These are phyloP conservation scores for Phaethon lepturus DNA, from an alignment of 2,113 vertebrate genomes.

Conservation along the genomic window DNA sequence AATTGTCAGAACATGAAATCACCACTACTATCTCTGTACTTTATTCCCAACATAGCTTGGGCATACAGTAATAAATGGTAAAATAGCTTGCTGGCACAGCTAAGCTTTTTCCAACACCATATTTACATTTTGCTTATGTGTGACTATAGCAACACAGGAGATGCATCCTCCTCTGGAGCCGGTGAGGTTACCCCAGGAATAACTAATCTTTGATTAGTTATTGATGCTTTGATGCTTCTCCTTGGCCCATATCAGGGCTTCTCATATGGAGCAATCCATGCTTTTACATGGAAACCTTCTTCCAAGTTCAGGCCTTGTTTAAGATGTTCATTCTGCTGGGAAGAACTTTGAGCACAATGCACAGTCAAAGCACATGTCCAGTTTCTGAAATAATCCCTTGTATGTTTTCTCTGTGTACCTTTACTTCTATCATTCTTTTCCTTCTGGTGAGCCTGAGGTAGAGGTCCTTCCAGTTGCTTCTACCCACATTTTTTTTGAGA, in stretches of 20 bases:
- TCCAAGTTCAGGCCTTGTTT: neutral
- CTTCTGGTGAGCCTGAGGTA: neutral
- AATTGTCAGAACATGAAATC: neutral
- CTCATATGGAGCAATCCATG: neutral
- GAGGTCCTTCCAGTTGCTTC: neutral
- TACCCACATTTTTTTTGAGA: neutral
- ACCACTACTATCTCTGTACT: neutral
- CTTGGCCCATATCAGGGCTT: neutral
- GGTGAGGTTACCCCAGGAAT: neutral
- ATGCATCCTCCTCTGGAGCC: neutral
- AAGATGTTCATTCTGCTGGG: neutral
- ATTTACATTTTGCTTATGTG: neutral
- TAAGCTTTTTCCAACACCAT: neutral
- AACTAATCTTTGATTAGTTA: neutral
- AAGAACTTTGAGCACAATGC: neutral
- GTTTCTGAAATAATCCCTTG: neutral
- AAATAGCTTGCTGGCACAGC: neutral
- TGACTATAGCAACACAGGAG: neutral
- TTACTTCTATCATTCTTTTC: neutral
- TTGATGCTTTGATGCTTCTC: fast-evolving
- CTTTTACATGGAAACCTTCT: neutral
- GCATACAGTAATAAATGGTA: neutral
- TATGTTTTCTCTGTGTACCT: neutral
- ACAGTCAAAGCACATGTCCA: neutral
- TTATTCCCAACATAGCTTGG: neutral